phyloP scores from a whole-genome alignment of 1,140 invertebrate species.

The Cherax destructor region DNA sequence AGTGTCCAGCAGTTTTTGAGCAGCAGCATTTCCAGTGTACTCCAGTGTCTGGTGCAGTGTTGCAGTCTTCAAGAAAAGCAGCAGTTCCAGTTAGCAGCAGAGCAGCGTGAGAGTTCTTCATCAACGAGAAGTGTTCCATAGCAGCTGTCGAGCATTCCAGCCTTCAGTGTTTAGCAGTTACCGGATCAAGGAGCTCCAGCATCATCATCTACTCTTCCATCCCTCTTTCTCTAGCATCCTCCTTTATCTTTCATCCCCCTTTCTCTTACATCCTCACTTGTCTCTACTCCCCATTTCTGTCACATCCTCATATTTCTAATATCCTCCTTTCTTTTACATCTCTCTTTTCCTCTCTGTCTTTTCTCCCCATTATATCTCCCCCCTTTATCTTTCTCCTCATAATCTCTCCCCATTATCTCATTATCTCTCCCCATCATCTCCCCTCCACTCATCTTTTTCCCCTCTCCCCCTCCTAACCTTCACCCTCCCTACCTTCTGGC shows the following conservation, averaged over 20 bases:
- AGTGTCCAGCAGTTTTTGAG: conserved; percentile 8
- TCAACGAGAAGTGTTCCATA: not conserved
- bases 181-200: no score
- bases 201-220: not conserved
- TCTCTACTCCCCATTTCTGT: not conserved
- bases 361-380: no score
- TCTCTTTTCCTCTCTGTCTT: no score
- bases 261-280: not conserved
- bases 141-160: not conserved
- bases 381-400: no score
- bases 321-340: no score
- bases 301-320: not conserved
- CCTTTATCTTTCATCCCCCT: not conserved
- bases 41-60: conserved; percentile 13
- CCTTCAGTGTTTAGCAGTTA: not conserved
- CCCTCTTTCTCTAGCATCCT: not conserved
- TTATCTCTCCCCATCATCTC: not conserved
- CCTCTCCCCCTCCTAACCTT: not conserved
- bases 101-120: not conserved
- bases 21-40: not conserved
- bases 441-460: not conserved
- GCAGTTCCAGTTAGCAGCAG: conserved; percentile 18
- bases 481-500: not conserved
- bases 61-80: conserved; percentile 12
- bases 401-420: no score